These are phyloP conservation scores for Chelmon rostratus DNA, from an alignment of 2,797 vertebrate species.

Conservation along the genomic window DNA sequence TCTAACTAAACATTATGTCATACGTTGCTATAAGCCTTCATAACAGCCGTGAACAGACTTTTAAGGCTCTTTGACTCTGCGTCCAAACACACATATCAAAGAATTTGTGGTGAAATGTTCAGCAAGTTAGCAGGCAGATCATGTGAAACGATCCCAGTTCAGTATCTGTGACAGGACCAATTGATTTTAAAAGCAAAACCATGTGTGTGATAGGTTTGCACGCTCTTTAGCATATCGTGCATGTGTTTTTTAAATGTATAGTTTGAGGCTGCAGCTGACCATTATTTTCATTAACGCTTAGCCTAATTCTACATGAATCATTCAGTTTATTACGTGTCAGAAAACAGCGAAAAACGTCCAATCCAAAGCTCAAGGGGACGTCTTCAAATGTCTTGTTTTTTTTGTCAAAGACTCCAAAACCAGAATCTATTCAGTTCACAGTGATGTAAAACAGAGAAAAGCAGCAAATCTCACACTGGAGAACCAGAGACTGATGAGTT, in stretches of 20 bases:
- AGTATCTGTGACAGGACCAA: constrained; percentile 17
- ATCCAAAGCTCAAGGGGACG: too few species aligned
- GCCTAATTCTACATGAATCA: too few species aligned
- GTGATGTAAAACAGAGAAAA: too few species aligned
- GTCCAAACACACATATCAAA: constrained; percentile 20
- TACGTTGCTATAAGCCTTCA: constrained; percentile 2
- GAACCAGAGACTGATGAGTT: background rate
- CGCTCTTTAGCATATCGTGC: background rate
- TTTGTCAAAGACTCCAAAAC: too few species aligned
- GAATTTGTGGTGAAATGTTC: constrained; percentile 1
- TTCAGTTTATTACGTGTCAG: too few species aligned
- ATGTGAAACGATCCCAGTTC: constrained; percentile 28
- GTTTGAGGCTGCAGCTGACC: too few species aligned
- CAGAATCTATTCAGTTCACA: too few species aligned
- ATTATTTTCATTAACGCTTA: too few species aligned
- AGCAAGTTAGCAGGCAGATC: constrained; percentile 4
- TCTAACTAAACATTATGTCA: constrained; percentile 13
- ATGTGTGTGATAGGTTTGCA: background rate
- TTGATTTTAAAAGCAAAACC: constrained; percentile 5
- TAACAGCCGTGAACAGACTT: background rate
- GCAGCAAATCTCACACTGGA: background rate
- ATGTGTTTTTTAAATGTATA: background rate
- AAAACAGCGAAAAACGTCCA: too few species aligned
- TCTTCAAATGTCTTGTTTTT: too few species aligned
- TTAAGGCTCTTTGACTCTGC: constrained; percentile 7